Conservation (phyloP, 2,113 vertebrate genomes). For the Malaclemys terrapin region DNA sequence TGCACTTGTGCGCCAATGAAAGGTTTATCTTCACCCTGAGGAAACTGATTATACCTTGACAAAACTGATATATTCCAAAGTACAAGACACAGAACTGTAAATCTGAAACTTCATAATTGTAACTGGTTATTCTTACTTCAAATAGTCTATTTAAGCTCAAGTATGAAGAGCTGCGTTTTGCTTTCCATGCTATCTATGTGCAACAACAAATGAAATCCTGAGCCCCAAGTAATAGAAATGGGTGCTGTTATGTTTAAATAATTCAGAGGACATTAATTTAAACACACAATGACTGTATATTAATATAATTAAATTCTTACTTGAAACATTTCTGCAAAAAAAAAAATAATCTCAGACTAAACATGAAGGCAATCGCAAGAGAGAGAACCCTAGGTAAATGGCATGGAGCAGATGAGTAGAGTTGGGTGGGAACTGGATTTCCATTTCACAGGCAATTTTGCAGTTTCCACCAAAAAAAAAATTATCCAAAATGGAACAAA, state of each 20-base stretch:
- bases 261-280: background rate
- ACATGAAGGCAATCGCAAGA: background rate
- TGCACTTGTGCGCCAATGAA: background rate
- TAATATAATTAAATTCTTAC: background rate
- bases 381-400: no score
- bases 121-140: conserved; percentile 33
- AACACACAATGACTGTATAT: background rate
- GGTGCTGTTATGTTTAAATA: background rate
- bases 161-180: background rate
- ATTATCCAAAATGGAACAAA: no score
- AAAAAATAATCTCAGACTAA: background rate
- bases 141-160: background rate
- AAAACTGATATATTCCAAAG: background rate
- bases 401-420: no score
- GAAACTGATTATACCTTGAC: no score
- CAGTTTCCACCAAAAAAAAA: no score
- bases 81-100: background rate
- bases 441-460: no score
- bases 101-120: background rate
- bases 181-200: background rate
- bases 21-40: no score
- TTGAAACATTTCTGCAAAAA: background rate
- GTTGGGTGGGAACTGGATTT: no score
- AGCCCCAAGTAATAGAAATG: background rate
- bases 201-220: background rate